phyloP scores from a whole-genome alignment of 2,888 invertebrate genomes.

The Lutraria lutraria region DNA sequence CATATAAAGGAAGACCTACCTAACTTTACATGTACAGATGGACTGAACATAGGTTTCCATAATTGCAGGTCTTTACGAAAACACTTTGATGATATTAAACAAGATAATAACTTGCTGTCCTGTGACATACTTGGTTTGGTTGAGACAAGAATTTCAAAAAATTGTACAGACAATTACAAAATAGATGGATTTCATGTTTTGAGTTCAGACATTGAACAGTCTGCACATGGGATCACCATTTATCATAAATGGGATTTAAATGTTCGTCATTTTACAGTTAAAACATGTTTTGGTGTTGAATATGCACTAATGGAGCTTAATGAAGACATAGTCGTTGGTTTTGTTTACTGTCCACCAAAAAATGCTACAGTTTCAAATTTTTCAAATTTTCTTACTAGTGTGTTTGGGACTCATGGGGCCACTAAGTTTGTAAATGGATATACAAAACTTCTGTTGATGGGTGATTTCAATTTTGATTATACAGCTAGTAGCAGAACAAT shows the following conservation, averaged over 20 bases:
- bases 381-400: no score
- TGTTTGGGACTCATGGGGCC: no score
- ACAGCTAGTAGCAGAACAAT: no score
- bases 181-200: slow-evolving; percentile 39
- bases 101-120: slow-evolving; percentile 25
- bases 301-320: neutral
- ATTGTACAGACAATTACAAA: neutral
- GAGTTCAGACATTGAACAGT: slow-evolving; percentile 20
- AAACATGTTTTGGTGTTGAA: neutral
- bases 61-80: slow-evolving; percentile 28
- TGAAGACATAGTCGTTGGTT: neutral
- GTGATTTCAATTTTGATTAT: no score
- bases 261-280: neutral
- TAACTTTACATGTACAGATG: slow-evolving; percentile 13
- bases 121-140: slow-evolving; percentile 48
- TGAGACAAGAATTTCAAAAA: slow-evolving; percentile 47
- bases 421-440: no score
- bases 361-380: neutral
- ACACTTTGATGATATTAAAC: slow-evolving; percentile 50
- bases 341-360: slow-evolving; percentile 43
- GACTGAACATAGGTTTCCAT: neutral
- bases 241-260: slow-evolving; percentile 22
- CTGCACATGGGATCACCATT: slow-evolving; percentile 47
- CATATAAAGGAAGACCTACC: neutral
- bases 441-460: no score